phyloP scores from a whole-genome alignment of 2,113 vertebrate species.

The Piaya cayana region DNA sequence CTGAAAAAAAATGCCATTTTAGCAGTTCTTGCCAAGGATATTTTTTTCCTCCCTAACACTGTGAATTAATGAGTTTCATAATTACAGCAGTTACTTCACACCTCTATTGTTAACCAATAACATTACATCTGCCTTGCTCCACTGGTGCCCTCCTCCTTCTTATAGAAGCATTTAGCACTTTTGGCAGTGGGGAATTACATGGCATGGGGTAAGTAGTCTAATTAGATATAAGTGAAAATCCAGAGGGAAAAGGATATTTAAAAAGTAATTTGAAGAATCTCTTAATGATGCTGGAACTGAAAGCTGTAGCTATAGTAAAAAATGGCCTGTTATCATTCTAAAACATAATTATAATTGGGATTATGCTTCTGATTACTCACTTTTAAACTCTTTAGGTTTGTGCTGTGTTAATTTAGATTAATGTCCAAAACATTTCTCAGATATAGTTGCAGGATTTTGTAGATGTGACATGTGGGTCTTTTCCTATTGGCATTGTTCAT shows the following conservation, averaged over 20 bases:
- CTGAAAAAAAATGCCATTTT: constrained; percentile 66
- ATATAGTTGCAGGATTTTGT: background rate
- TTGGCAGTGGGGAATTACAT: constrained; percentile 83
- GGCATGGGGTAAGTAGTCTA: constrained; percentile 81
- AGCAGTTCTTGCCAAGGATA: constrained; percentile 57
- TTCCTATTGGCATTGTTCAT: background rate
- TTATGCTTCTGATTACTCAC: background rate
- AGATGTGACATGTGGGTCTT: background rate
- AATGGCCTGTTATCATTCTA: constrained; percentile 35
- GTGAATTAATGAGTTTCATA: constrained; percentile 82
- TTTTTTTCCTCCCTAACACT: constrained; percentile 37
- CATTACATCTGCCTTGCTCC: constrained; percentile 86
- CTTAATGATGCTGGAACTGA: constrained; percentile 78
- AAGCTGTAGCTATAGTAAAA: constrained; percentile 50
- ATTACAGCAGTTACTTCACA: constrained; percentile 84
- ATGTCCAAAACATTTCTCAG: constrained; percentile 2
- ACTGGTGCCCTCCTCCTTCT: constrained; percentile 76
- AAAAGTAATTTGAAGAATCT: constrained; percentile 83
- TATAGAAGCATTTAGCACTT: constrained; percentile 85
- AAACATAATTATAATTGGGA: constrained; percentile 26
- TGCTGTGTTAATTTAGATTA: constrained; percentile 3
- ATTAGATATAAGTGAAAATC: constrained; percentile 85
- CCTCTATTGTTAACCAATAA: constrained; percentile 81
- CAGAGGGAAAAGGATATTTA: constrained; percentile 75
- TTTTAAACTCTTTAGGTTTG: constrained; percentile 29